phyloP scores from a whole-genome alignment of 2,113 vertebrate genomes.

The Anoplopoma fimbria region DNA sequence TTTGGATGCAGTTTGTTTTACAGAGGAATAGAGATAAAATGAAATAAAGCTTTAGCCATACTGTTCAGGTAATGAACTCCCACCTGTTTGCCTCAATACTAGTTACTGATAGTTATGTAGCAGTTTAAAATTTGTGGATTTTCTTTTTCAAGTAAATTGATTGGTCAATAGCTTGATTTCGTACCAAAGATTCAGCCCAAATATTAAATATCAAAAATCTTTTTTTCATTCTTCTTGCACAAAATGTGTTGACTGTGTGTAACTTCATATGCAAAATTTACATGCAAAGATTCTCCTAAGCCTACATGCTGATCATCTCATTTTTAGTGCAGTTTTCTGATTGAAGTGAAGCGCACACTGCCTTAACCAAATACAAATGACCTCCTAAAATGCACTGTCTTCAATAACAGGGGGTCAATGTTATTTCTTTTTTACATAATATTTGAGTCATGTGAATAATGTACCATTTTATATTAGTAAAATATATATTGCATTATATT shows the following conservation, averaged over 20 bases:
- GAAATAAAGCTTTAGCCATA: neutral
- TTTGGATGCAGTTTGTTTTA: neutral
- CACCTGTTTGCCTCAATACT: slow-evolving; percentile 22
- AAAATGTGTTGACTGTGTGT: slow-evolving; percentile 14
- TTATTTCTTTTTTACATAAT: slow-evolving; percentile 55
- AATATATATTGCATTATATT: slow-evolving; percentile 54
- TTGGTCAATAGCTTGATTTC: neutral
- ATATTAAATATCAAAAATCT: neutral
- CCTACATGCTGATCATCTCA: slow-evolving; percentile 71
- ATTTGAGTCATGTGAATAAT: slow-evolving; percentile 67
- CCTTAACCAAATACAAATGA: slow-evolving; percentile 50
- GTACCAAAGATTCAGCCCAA: neutral
- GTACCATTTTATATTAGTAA: slow-evolving; percentile 54
- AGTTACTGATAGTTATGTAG: slow-evolving; percentile 5
- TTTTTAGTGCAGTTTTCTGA: slow-evolving; percentile 48
- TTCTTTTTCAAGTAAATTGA: neutral
- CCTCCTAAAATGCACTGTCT: slow-evolving; percentile 75
- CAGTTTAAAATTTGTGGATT: neutral
- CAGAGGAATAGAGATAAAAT: neutral
- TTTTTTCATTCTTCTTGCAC: slow-evolving; percentile 16
- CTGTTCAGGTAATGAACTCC: neutral
- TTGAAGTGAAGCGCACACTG: slow-evolving; percentile 51
- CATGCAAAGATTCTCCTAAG: slow-evolving; percentile 11
- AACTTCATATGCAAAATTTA: slow-evolving; percentile 31
- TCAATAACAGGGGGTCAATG: slow-evolving; percentile 38